phyloP scores from a whole-genome alignment of 2,888 invertebrate species.

The Rapana venosa region DNA sequence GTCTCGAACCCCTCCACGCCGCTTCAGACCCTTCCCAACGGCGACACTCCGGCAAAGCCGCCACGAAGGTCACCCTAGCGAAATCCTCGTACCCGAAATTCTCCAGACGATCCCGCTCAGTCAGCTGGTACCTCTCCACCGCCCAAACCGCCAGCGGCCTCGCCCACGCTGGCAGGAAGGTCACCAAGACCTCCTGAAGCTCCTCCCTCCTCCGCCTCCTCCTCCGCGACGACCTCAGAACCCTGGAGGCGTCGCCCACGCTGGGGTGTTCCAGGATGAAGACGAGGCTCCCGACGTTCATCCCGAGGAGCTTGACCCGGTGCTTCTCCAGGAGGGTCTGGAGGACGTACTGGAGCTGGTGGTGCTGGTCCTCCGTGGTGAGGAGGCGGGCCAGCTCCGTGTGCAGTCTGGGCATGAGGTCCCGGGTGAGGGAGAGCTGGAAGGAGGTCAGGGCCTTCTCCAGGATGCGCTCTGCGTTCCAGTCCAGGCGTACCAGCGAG shows the following conservation, averaged over 20 bases:
- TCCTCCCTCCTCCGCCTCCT: not conserved
- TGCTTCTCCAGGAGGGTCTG: not conserved
- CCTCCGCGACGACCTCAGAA: too few species aligned
- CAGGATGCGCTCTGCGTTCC: conserved; percentile 10
- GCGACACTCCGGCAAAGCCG: not conserved
- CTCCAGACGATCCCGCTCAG: too few species aligned
- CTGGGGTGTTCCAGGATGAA: conserved; percentile 14
- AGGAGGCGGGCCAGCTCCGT: not conserved
- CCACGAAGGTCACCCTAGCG: not conserved
- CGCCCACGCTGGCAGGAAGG: not conserved
- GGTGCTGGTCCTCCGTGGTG: not conserved
- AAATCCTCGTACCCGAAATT: not conserved
- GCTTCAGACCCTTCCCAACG: not conserved
- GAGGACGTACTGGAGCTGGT: not conserved
- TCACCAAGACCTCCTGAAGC: not conserved
- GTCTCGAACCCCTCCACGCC: too few species aligned
- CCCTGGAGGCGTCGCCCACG: not conserved
- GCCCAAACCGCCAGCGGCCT: not conserved
- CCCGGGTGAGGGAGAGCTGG: not conserved
- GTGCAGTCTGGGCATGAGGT: not conserved
- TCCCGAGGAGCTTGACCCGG: not conserved
- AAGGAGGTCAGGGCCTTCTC: not conserved
- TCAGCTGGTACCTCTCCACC: too few species aligned
- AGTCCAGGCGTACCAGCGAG: not conserved
- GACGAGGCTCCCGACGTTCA: not conserved